Conservation (phyloP, 2,888 invertebrate species). For the Drosophila antonietae region DNA sequence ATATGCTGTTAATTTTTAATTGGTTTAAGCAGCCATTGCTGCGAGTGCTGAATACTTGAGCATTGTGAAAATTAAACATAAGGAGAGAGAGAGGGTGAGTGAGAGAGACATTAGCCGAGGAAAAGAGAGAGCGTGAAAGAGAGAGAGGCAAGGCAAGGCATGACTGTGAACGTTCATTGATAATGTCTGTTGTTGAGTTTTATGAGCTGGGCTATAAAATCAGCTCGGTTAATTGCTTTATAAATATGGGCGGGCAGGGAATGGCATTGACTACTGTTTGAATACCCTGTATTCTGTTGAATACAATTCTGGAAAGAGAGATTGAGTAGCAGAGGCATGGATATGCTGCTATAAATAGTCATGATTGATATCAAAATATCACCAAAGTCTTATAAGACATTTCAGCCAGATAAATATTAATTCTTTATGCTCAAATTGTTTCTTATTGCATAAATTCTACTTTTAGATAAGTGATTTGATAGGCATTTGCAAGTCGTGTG, state of each 20-base stretch:
- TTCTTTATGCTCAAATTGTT: background rate
- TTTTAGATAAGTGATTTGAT: background rate
- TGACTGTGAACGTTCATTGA: conserved; percentile 41
- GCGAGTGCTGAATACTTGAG: conserved; percentile 10
- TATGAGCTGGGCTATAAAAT: conserved; percentile 69
- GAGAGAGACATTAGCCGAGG: background rate
- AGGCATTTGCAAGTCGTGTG: background rate
- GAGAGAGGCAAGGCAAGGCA: background rate
- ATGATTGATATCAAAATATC: too few relatives aligned
- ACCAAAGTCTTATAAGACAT: background rate
- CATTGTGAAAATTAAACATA: conserved; percentile 17
- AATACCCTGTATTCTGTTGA: background rate
- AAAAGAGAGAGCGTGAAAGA: background rate
- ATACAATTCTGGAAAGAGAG: background rate
- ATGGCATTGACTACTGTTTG: conserved; percentile 51
- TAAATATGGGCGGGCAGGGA: conserved; percentile 64
- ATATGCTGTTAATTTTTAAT: conserved; percentile 68
- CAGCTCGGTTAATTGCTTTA: conserved; percentile 69
- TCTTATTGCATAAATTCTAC: background rate
- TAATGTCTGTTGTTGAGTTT: conserved; percentile 53
- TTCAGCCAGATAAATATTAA: background rate
- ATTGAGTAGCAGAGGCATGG: background rate
- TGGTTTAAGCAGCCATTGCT: conserved; percentile 74
- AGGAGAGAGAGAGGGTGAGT: background rate
- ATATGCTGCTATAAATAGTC: background rate